Conservation (phyloP, 23 tunicate genomes). For the Trididemnum miniatum region DNA sequence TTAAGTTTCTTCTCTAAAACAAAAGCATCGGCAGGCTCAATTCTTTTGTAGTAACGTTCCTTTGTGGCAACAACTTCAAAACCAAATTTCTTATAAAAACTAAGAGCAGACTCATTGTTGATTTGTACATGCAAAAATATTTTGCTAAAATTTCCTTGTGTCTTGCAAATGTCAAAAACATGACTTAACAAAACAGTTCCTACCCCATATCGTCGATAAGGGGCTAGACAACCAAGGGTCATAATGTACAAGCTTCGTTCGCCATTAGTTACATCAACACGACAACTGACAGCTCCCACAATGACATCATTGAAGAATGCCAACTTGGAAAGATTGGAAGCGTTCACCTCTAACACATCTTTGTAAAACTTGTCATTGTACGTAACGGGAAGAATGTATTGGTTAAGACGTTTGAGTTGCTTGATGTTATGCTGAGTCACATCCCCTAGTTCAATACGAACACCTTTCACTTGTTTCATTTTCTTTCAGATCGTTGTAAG, state of each 20-base stretch:
- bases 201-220: slow-evolving; percentile 85
- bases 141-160: slow-evolving; percentile 50
- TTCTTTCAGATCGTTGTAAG: too few species aligned
- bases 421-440: slow-evolving; percentile 94
- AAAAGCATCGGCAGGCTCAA: slow-evolving; percentile 95
- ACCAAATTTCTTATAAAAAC: slow-evolving; percentile 84
- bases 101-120: slow-evolving; percentile 87
- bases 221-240: slow-evolving; percentile 96
- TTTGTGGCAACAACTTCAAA: slow-evolving; percentile 87
- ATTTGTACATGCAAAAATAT: slow-evolving; percentile 90
- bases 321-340: slow-evolving; percentile 79
- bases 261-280: slow-evolving; percentile 63
- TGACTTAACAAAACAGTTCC: slow-evolving; percentile 84
- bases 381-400: slow-evolving; percentile 89
- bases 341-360: slow-evolving; percentile 84
- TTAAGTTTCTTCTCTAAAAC: slow-evolving; percentile 77
- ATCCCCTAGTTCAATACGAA: slow-evolving; percentile 90
- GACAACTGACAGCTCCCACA: slow-evolving; percentile 96
- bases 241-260: slow-evolving; percentile 81
- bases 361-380: slow-evolving; percentile 98
- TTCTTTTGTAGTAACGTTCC: slow-evolving; percentile 88
- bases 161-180: slow-evolving; percentile 70
- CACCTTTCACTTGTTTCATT: slow-evolving; percentile 37
- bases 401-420: slow-evolving; percentile 85
- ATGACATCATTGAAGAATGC: slow-evolving; percentile 96